Evolutionary conservation across 1,140 invertebrate genomes (phyloP).

Genomic region (Drosophila kohkoa): DNA sequence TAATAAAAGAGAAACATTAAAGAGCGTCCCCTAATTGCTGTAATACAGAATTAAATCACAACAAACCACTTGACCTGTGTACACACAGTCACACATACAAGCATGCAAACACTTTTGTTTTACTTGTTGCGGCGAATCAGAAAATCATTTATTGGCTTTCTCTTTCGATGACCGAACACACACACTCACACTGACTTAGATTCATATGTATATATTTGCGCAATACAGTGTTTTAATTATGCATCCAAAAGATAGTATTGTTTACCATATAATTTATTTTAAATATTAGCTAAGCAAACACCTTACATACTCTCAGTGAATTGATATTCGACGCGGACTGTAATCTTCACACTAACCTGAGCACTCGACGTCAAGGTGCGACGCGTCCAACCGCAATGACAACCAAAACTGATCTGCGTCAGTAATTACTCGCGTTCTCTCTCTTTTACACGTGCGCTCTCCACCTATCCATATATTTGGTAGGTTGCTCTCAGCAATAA

Average conservation of each 20-base stretch:
- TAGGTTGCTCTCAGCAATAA: not conserved
- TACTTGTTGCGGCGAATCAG: conserved; percentile 23
- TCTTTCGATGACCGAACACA: conserved; percentile 23
- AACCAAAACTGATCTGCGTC: conserved; percentile 41
- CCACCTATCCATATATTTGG: not conserved
- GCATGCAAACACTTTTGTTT: not conserved
- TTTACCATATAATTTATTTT: conserved; percentile 40
- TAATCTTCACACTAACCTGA: conserved; percentile 39
- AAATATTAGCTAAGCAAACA: conserved; percentile 43
- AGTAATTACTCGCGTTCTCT: conserved; percentile 36
- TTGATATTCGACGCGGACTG: too few relatives aligned
- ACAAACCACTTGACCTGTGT: conserved; percentile 7
- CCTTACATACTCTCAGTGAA: conserved; percentile 19
- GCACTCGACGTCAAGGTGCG: conserved; percentile 33
- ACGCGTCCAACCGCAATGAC: conserved; percentile 33
- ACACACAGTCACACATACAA: conserved; percentile 1
- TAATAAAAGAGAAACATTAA: conserved; percentile 2
- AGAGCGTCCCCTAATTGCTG: conserved; percentile 31
- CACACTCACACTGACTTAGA: not conserved
- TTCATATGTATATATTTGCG: conserved; percentile 13
- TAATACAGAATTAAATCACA: conserved; percentile 42
- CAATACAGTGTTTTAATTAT: conserved; percentile 5
- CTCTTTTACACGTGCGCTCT: conserved; percentile 1
- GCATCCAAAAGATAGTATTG: conserved; percentile 17
- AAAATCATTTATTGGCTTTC: conserved; percentile 49